Base-by-base conservation (phyloP, 2,113 vertebrate genomes). In the Eclectus roratus region DNA sequence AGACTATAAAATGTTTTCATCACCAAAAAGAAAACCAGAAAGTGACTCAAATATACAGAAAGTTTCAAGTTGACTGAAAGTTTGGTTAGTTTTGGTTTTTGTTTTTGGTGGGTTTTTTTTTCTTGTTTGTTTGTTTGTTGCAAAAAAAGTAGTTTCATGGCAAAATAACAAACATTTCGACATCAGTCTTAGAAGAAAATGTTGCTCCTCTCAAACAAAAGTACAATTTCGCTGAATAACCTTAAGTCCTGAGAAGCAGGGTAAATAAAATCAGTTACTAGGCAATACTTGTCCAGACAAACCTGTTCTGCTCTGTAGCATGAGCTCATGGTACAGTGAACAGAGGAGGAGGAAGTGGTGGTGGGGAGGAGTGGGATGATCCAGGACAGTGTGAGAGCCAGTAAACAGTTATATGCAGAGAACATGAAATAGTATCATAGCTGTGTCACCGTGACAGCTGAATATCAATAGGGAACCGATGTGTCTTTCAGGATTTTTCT, bases 241-340 rank as follows among this genome's bases (percentile, higher is more conserved):
- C 29, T 50, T 43, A 87, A 60, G 18, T 93, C 29, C n/a, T 33
- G 29, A 85, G 65, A 55, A 94, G 31, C 44, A 43, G 58, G 3
- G 20, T 86, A 89, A 94, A 68, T 79, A 91, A 92, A 89, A 89
- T 87, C n/a, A 72, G 65, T 94, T 77, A 79, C 78, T 61, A 65
- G n/a, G 46, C 77, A 80, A n/a, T 87, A 55, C 27, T 80, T 9
- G 13, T 25, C 79, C 72, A 88, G 85, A 24, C 18, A 79, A 88
- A 85, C 81, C 74, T 79, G 87, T 93, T 94, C 58, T 91, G 58
- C 78, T 77, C 49, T 88, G 74, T 19, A 85, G 53, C 63, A 17
- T 89, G 64, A 96, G 53, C 58, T 87, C 79, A 82, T 39, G 35
- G 49, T 61, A 29, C 16, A n/a, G 20, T 31, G 58, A 92, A 52